Evolutionary conservation across 2,797 vertebrate genomes (phyloP).

Genomic region (Coilia nasus): DNA sequence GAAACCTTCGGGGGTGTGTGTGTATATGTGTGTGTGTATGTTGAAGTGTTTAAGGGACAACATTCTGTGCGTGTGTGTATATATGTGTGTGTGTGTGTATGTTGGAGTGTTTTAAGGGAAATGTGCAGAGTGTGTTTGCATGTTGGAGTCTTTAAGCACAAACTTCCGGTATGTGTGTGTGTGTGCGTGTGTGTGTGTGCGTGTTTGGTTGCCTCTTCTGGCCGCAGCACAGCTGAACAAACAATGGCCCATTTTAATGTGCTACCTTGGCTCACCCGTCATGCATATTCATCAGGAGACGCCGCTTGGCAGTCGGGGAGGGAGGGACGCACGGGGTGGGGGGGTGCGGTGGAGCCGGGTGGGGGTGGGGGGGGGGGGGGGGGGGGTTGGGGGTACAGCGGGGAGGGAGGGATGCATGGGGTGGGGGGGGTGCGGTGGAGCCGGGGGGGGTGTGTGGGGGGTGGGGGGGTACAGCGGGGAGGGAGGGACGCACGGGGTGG

Average conservation of each 20-base stretch:
- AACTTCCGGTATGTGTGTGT: slow-evolving; percentile 12
- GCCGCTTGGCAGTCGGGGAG: slow-evolving; percentile 79
- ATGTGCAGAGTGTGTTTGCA: slow-evolving; percentile 10
- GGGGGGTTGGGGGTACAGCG: too few species aligned
- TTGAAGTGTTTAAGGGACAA: too few species aligned
- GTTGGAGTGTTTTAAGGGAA: too few species aligned
- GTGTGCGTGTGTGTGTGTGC: slow-evolving; percentile 14
- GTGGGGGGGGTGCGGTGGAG: slow-evolving; percentile 25
- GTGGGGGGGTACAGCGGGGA: too few species aligned
- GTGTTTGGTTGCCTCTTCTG: slow-evolving; percentile 53
- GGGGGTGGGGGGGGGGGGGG: background rate
- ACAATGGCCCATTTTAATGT: slow-evolving; percentile 91
- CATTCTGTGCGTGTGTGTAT: background rate
- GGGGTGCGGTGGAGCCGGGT: slow-evolving; percentile 56
- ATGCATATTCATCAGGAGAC: slow-evolving; percentile 95
- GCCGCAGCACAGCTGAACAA: slow-evolving; percentile 64
- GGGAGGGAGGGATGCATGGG: slow-evolving; percentile 61
- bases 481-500: background rate
- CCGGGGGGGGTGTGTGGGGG: background rate
- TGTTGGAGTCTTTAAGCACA: background rate
- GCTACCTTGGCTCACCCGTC: slow-evolving; percentile 80
- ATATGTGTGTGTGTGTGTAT: slow-evolving; percentile 33
- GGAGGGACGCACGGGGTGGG: slow-evolving; percentile 45
- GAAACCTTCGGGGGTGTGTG: too few species aligned
- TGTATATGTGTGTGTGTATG: too few species aligned